Evolutionary conservation across 2,113 vertebrate genomes (phyloP).

Genomic region (Eudyptes chrysolophus): DNA sequence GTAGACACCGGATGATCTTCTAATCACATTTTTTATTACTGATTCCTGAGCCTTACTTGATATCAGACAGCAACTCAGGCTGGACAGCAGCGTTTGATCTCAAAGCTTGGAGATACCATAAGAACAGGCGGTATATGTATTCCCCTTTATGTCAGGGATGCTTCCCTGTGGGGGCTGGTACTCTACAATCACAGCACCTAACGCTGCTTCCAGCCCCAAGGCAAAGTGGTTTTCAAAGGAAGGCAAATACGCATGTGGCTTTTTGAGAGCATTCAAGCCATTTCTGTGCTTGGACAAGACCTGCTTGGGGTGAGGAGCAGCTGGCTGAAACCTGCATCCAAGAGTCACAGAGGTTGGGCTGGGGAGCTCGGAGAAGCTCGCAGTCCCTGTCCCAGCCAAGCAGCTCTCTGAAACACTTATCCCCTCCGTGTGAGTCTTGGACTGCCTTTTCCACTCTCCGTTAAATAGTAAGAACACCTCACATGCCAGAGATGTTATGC

Average conservation of each 20-base stretch:
- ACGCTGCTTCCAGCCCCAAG: neutral
- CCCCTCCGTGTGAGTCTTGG: fast-evolving
- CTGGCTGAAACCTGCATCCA: neutral
- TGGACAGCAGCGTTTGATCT: neutral
- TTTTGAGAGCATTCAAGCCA: neutral
- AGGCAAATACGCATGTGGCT: neutral
- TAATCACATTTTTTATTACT: neutral
- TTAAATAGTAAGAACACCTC: neutral
- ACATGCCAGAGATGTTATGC: neutral
- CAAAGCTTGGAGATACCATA: neutral
- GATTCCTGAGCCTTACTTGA: neutral
- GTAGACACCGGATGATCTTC: neutral
- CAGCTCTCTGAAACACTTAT: neutral
- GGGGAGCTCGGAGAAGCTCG: neutral
- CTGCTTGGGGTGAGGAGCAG: neutral
- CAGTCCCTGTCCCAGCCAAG: neutral
- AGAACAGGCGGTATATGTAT: neutral
- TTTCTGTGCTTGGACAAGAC: neutral
- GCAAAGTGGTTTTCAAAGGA: neutral
- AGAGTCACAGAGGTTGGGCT: neutral
- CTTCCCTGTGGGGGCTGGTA: neutral
- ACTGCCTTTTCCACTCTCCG: neutral
- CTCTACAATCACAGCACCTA: neutral
- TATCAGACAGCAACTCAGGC: neutral
- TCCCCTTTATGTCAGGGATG: neutral